Evolutionary conservation across 1,140 invertebrate genomes (phyloP).

Genomic region (Chironomus striatipennis): DNA sequence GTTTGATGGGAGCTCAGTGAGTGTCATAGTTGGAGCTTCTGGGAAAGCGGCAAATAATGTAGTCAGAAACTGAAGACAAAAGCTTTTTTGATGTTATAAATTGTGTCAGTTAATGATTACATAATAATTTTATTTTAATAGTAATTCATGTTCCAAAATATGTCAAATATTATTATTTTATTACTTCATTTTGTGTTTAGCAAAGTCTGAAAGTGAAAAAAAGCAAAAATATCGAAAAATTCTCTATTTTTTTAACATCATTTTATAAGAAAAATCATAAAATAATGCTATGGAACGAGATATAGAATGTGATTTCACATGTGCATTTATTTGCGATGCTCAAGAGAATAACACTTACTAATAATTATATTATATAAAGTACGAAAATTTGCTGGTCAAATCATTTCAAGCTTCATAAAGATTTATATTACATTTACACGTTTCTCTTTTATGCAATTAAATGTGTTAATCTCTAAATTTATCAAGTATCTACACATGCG

Average conservation of each 20-base stretch:
- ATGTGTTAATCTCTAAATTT: too few species aligned
- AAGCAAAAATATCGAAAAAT: neutral
- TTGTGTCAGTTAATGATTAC: neutral
- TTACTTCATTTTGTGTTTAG: neutral
- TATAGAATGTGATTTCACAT: too few species aligned
- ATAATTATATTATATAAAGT: too few species aligned
- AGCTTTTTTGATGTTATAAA: constrained; percentile 8
- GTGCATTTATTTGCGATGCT: too few species aligned
- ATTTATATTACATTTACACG: too few species aligned
- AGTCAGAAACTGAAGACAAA: neutral
- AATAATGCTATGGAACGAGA: too few species aligned
- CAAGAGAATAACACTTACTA: too few species aligned
- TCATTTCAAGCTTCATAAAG: neutral
- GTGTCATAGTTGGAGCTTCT: neutral
- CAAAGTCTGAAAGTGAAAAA: neutral
- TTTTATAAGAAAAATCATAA: neutral
- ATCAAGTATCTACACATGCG: too few species aligned
- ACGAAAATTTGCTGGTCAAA: constrained; percentile 11
- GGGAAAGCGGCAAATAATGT: too few species aligned
- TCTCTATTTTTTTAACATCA: neutral
- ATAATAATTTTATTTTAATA: neutral
- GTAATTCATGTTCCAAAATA: too few species aligned
- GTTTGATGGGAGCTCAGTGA: neutral
- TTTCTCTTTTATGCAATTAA: too few species aligned
- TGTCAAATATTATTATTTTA: too few species aligned